Evolutionary conservation across 2,888 invertebrate species (phyloP).

Genomic region (Halictus quadricinctus): DNA sequence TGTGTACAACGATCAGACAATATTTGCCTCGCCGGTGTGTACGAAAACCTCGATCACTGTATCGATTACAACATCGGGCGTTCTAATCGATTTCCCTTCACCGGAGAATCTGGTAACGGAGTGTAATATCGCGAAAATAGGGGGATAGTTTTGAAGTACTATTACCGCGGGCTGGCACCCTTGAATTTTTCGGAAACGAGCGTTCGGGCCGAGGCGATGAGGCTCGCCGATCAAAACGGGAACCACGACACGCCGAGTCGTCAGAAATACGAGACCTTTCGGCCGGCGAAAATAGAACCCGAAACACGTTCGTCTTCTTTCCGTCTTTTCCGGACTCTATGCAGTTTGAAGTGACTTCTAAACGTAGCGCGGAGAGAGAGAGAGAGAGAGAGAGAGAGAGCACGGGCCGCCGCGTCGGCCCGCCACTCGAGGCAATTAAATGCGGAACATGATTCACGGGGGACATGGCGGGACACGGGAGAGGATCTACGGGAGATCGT

Average conservation of each 20-base stretch:
- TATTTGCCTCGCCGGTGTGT: too few species aligned
- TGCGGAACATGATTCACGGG: constrained; percentile 64
- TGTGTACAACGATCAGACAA: too few species aligned
- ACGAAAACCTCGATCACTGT: too few species aligned
- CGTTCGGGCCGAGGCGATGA: neutral
- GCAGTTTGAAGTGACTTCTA: constrained; percentile 58
- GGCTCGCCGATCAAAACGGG: constrained; percentile 26
- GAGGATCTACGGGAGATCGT: constrained; percentile 46
- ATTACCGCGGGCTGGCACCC: neutral
- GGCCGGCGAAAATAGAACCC: constrained; percentile 55
- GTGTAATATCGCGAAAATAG: too few species aligned
- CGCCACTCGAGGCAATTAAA: constrained; percentile 58
- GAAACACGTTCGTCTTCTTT: constrained; percentile 59
- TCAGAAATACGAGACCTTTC: constrained; percentile 63
- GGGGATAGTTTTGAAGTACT: too few species aligned
- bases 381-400: too few species aligned
- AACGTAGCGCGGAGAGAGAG: constrained; percentile 19
- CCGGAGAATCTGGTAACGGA: too few species aligned
- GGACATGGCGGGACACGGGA: constrained; percentile 51
- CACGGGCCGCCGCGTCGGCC: neutral
- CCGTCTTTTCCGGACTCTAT: constrained; percentile 57
- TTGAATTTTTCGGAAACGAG: constrained; percentile 4
- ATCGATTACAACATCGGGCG: too few species aligned
- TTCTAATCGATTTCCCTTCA: too few species aligned
- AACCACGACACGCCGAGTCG: constrained; percentile 24